Evolutionary conservation across 2,888 invertebrate genomes (phyloP).

Genomic region (Yponomeuta plumbellus): DNA sequence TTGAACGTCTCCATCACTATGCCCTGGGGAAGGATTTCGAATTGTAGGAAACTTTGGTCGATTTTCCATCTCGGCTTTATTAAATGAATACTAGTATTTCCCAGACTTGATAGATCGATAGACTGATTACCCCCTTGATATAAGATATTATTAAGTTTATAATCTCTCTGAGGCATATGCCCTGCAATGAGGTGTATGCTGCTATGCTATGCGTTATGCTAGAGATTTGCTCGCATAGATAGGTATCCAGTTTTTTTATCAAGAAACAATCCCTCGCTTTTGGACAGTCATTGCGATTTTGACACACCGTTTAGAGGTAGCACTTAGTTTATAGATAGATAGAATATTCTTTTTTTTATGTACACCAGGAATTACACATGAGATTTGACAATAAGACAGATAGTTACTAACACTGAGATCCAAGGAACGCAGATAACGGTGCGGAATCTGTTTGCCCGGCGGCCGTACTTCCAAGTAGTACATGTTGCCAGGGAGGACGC

Average conservation of each 20-base stretch:
- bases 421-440: constrained; percentile 65
- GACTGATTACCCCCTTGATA: too few species aligned
- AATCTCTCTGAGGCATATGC: too few species aligned
- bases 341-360: too few species aligned
- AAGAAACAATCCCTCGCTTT: constrained; percentile 3
- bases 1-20: constrained; percentile 77
- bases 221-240: too few species aligned
- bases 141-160: too few species aligned
- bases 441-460: constrained; percentile 73
- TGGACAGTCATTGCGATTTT: not conserved
- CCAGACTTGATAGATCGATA: too few species aligned
- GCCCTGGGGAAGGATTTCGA: constrained; percentile 53
- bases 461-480: constrained; percentile 77
- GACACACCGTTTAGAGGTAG: too few species aligned
- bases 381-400: not conserved
- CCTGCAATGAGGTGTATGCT: too few species aligned
- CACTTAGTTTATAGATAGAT: not conserved
- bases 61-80: too few species aligned
- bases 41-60: not conserved
- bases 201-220: too few species aligned
- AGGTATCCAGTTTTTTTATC: not conserved
- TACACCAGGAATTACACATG: too few species aligned
- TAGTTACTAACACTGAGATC: constrained; percentile 41
- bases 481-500: constrained; percentile 76
- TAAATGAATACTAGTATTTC: too few species aligned